Percentiles rank a stretch among this genome's conserved stretches.
These are phyloP conservation scores for Microtus richardsoni DNA, from an alignment of 2,113 vertebrate species.

Conservation along the genomic window DNA sequence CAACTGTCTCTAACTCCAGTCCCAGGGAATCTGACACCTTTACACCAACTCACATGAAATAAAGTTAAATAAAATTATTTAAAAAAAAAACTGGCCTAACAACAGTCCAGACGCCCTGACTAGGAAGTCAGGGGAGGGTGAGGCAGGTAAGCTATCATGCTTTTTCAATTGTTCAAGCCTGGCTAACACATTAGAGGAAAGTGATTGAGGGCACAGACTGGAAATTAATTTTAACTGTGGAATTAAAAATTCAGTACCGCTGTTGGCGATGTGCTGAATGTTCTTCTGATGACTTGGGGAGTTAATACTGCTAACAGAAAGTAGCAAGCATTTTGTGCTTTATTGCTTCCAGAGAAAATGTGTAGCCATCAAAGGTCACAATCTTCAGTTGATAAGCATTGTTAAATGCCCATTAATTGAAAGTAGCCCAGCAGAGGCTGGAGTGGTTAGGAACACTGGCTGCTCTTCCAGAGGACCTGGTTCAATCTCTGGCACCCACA, in stretches of 20 bases:
- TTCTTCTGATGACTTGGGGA: background rate
- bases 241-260: background rate
- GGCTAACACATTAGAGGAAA: background rate
- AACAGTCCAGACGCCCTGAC: background rate
- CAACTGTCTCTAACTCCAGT: too few species aligned
- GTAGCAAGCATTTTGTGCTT: slow-evolving; percentile 6
- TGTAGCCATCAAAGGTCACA: background rate
- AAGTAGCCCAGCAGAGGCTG: background rate
- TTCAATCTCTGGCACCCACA: background rate
- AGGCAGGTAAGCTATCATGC: background rate
- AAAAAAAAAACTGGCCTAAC: background rate
- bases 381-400: background rate
- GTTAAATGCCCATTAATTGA: slow-evolving; percentile 31
- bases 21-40: too few species aligned
- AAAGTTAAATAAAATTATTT: too few species aligned
- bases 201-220: background rate
- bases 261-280: background rate
- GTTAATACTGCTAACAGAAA: slow-evolving; percentile 30
- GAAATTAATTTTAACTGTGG: slow-evolving; percentile 27
- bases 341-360: slow-evolving; percentile 36
- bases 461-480: background rate
- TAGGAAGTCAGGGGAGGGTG: slow-evolving; percentile 25
- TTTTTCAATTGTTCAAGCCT: background rate
- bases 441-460: background rate
- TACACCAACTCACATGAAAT: too few species aligned